A percentile compares a stretch with the other conserved stretches of the same genome.
These are phyloP conservation scores for Cynodonichthys magdalenae DNA, from an alignment of 2,797 vertebrate genomes.

Conservation along the genomic window DNA sequence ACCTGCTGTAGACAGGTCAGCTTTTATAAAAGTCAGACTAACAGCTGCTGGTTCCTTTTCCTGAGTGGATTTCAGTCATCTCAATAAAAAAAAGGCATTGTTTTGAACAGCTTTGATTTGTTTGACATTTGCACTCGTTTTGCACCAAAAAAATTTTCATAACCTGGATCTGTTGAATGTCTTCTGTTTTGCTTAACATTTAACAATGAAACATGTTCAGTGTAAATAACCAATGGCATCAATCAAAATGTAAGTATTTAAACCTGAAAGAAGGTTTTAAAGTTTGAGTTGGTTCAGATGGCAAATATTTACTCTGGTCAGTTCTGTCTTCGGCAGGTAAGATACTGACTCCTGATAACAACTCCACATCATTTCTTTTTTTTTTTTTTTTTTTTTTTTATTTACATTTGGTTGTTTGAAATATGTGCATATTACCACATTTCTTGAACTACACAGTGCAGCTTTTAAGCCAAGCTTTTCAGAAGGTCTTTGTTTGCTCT, in stretches of 20 bases:
- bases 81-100: too few species aligned
- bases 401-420: neutral
- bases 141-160: too few species aligned
- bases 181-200: too few species aligned
- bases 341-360: neutral
- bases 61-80: too few species aligned
- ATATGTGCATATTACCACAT: neutral
- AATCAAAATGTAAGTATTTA: too few species aligned
- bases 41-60: neutral
- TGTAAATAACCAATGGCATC: too few species aligned
- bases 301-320: neutral
- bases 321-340: neutral
- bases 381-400: neutral
- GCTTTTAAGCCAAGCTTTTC: conserved; percentile 26
- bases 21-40: neutral
- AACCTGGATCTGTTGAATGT: too few species aligned
- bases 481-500: conserved; percentile 29
- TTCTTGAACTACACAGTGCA: conserved; percentile 39
- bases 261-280: too few species aligned
- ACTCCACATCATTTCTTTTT: neutral
- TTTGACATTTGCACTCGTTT: too few species aligned
- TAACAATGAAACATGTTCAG: too few species aligned
- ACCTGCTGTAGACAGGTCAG: neutral
- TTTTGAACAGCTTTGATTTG: too few species aligned
- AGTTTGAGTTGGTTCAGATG: too few species aligned